These are phyloP conservation scores for Erpornis zantholeuca DNA, from an alignment of 2,113 vertebrate genomes.

Conservation along the genomic window DNA sequence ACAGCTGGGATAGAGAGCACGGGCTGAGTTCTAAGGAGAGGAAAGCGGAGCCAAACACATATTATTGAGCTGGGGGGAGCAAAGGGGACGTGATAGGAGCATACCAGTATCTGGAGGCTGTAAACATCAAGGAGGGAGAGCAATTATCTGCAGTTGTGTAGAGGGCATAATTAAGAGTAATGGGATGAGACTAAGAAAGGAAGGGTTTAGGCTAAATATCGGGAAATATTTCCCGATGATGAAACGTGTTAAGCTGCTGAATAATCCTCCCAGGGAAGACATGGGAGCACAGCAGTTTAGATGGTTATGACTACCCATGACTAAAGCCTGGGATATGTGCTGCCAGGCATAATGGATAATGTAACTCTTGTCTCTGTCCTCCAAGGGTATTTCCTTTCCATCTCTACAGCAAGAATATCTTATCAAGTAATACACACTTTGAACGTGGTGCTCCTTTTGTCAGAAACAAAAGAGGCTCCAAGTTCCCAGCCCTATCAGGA, in stretches of 20 bases:
- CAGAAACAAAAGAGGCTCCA: neutral
- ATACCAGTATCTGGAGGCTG: neutral
- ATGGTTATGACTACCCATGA: neutral
- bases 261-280: conserved; percentile 7
- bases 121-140: conserved; percentile 7
- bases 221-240: neutral
- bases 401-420: neutral
- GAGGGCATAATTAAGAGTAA: conserved; percentile 19
- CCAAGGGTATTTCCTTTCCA: neutral
- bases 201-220: neutral
- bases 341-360: neutral
- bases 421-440: neutral
- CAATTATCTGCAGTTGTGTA: neutral
- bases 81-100: neutral
- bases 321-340: conserved; percentile 18
- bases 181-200: conserved; percentile 22
- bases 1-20: neutral
- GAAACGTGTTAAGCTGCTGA: neutral
- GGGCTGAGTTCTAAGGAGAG: neutral
- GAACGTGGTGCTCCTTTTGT: neutral
- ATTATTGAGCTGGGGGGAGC: neutral
- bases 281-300: neutral
- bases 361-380: neutral
- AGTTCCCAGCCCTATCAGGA: neutral
- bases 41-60: neutral